A percentile compares a stretch with the other conserved stretches of the same genome.
These are phyloP conservation scores for Zaprionus africanus DNA, from an alignment of 1,140 invertebrate species.

Conservation along the genomic window DNA sequence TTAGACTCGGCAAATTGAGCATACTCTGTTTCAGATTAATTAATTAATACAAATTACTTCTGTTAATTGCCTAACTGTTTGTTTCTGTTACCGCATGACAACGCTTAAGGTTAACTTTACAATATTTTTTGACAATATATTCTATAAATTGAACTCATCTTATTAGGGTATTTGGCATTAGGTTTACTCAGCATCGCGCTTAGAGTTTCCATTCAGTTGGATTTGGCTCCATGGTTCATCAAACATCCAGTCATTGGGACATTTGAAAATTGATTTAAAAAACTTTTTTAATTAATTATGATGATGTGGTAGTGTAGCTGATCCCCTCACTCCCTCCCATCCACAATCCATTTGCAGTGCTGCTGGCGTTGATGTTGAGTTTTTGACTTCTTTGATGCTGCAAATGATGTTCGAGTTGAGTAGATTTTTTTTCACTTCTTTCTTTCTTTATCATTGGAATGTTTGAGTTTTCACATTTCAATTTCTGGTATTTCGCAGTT, in stretches of 20 bases:
- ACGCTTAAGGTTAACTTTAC: background rate
- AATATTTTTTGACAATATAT: too few species aligned
- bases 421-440: conserved; percentile 42
- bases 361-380: conserved; percentile 50
- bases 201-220: conserved; percentile 6
- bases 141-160: too few species aligned
- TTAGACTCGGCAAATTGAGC: background rate
- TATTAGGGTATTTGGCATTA: background rate
- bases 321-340: background rate
- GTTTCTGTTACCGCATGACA: too few species aligned
- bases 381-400: conserved; percentile 74
- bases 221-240: conserved; percentile 68
- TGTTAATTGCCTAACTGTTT: background rate
- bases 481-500: conserved; percentile 68
- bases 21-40: background rate
- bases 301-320: conserved; percentile 67
- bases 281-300: conserved; percentile 83
- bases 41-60: background rate
- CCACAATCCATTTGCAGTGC: conserved; percentile 62
- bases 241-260: conserved; percentile 72
- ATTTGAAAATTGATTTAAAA: conserved; percentile 81
- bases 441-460: conserved; percentile 62
- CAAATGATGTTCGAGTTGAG: conserved; percentile 77
- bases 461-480: conserved; percentile 83
- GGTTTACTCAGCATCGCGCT: background rate